Evolutionary conservation across 2,797 vertebrate genomes (phyloP).

Genomic region (Chaetophractus vellerosus): DNA sequence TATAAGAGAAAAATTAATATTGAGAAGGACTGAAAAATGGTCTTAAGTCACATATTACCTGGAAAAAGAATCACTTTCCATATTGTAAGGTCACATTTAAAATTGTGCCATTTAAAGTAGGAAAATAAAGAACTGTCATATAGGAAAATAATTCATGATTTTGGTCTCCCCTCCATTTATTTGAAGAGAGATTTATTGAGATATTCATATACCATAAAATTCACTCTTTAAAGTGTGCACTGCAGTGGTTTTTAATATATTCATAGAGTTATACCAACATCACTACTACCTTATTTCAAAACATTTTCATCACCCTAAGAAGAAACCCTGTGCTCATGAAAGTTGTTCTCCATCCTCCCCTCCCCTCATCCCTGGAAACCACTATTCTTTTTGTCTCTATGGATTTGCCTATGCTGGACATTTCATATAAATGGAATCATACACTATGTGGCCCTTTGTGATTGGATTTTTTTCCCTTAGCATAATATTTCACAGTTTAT

Average conservation of each 20-base stretch:
- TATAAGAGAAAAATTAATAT: conserved; percentile 50
- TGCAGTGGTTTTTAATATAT: background rate
- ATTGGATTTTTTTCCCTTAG: background rate
- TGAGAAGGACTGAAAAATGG: conserved; percentile 25
- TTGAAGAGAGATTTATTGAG: background rate
- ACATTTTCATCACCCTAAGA: background rate
- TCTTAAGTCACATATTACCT: background rate
- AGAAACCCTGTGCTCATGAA: background rate
- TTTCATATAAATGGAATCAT: conserved; percentile 24
- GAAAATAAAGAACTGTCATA: background rate
- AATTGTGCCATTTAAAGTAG: background rate
- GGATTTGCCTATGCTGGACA: conserved; percentile 14
- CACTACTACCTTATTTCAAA: background rate
- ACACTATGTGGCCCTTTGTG: background rate
- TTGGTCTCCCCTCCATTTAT: conserved; percentile 51
- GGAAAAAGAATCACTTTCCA: conserved; percentile 28
- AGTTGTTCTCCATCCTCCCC: background rate
- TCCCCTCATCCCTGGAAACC: background rate
- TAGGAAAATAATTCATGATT: background rate
- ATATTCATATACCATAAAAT: background rate
- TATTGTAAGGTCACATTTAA: background rate
- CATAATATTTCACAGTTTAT: background rate
- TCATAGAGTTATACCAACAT: background rate
- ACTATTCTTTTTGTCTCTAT: conserved; percentile 21
- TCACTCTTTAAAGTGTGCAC: background rate